Base-by-base conservation (phyloP, 1,140 invertebrate species). In the Trichonephila clavata region DNA sequence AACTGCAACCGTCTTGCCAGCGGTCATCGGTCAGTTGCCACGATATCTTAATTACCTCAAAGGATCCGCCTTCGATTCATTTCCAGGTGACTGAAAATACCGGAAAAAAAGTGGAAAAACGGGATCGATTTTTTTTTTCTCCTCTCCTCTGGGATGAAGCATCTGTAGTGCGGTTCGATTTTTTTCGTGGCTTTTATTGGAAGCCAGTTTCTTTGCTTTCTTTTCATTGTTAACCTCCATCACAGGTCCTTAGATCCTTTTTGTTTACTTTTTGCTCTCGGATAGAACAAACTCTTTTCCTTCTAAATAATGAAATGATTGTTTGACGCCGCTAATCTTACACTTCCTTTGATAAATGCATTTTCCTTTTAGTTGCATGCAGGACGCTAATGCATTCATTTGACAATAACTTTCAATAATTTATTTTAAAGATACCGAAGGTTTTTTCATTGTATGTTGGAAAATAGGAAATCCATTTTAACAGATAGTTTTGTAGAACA, bases 51-150 rank as follows among this genome's bases (percentile, higher is more conserved):
- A 77, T 77, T 77, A 77, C 71, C 27, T 24, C 24, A 27, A 32
- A 32, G 71, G 27, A 32, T 18, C 27, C 71, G 16, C 20, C 60
- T 61, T 20, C 61, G 50, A 50, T 77, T 77, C 71, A 77, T 39
- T 77, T 77, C 71, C 71, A 77, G 71, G 71, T 77, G 71, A 77
- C 24, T 77, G 71, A 77, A 71, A 77, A 77, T 18, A 32, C 71
- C 5, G 61, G 61, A 63, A 21, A 63, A 63, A 63, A 50, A 50
- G 50, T 21, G 20, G 61, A 63, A 63, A 61, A 63, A 63, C 61
- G 18, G 71, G 32, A 77, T 77, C 71, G 71, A 77, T 77, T 77
- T 77, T 77, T 77, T 27, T 39, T 6, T 18, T 18, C 24, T 32
- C 27, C 27, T 77, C 68, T 77, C 71, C 14, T 39, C 13, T 18